Base-by-base conservation (phyloP, 35 echinoderm and acorn worm species). In the Holothuria glaberrima region DNA sequence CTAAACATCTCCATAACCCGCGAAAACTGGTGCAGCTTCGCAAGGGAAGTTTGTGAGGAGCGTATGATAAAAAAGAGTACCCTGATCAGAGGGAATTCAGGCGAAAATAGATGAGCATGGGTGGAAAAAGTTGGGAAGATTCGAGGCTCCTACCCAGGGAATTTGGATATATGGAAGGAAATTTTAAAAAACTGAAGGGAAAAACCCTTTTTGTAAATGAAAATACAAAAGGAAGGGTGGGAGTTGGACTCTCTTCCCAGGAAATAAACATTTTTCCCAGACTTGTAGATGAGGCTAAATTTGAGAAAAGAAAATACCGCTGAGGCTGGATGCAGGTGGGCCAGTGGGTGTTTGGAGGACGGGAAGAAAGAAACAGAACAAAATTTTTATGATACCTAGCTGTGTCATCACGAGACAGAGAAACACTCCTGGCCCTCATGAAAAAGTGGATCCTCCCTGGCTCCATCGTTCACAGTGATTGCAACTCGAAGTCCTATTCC, bases 71-170 rank as follows among this genome's bases (percentile, higher is more conserved):
- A 50, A 22, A 57, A 3, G 46, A 88, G 46, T 67, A 60, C 36
- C 30, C 86, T 21, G 0, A 74, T 88, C 41, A 62, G 67, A 45
- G 4, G 86, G 86, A 74, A 76, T 19, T 24, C 30, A 70, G 4
- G 28, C 74, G 18, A 62, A 88, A 73, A 88, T 74, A 10, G 86
- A 88, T n/a, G n/a, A n/a, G n/a, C n/a, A n/a, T n/a, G n/a, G n/a
- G n/a, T n/a, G n/a, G n/a, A n/a, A n/a, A n/a, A n/a, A n/a, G n/a
- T n/a, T n/a, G n/a, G n/a, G n/a, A n/a, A n/a, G n/a, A n/a, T n/a
- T n/a, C n/a, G n/a, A n/a, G n/a, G n/a, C n/a, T n/a, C n/a, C n/a
- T n/a, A n/a, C n/a, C n/a, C n/a, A n/a, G n/a, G n/a, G n/a, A n/a
- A n/a, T n/a, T n/a, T n/a, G n/a, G n/a, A n/a, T n/a, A n/a, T n/a